Conservation (phyloP, 2,797 vertebrate genomes). For the Dendrocincla tyrannina region DNA sequence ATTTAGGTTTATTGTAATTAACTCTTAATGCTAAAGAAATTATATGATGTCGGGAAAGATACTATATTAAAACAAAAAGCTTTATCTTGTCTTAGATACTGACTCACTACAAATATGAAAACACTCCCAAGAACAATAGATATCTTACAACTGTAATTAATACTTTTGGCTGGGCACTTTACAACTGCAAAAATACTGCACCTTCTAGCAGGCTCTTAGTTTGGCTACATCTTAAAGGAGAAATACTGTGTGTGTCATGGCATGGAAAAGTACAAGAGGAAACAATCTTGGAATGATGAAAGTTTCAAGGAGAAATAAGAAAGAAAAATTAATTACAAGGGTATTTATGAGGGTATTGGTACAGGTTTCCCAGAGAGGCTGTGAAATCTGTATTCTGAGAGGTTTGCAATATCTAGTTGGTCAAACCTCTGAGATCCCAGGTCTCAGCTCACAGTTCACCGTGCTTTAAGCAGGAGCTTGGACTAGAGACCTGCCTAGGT, state of each 20-base stretch:
- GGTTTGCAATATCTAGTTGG: background rate
- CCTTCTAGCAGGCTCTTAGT: background rate
- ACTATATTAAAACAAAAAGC: background rate
- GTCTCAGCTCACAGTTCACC: background rate
- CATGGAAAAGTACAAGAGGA: background rate
- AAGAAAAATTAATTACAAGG: background rate
- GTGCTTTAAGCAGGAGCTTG: background rate
- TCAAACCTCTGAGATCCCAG: background rate
- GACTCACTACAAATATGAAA: background rate
- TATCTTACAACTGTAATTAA: background rate
- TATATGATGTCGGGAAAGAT: background rate
- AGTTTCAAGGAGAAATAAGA: background rate
- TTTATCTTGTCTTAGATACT: background rate
- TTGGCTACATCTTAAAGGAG: background rate
- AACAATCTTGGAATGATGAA: accelerated
- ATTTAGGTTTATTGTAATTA: background rate
- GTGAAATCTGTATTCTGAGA: background rate
- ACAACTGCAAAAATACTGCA: conserved; percentile 26
- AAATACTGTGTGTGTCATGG: background rate
- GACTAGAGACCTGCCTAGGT: background rate
- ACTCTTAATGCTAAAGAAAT: background rate
- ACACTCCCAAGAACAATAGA: background rate
- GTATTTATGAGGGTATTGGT: background rate
- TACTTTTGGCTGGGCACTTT: background rate
- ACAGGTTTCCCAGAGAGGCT: background rate